Evolutionary conservation across 2,113 vertebrate genomes (phyloP), one percentile per base, ranked within the genome.

Genomic region (Ammospiza caudacuta): DNA sequence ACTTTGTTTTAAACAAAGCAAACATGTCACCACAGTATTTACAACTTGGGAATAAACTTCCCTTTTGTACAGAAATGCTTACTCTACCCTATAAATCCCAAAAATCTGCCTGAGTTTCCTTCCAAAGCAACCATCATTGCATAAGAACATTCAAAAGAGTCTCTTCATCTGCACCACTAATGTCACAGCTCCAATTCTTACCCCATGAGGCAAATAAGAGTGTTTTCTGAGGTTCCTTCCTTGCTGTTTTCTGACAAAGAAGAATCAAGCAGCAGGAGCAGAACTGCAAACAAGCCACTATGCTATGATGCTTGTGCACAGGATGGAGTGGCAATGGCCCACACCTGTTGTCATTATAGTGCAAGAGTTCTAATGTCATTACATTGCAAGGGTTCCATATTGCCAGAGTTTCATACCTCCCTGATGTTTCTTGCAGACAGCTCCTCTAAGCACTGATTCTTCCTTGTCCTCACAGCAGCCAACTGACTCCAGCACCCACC

Each of bases 131-230:
- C 11, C 47, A 35, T 9, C 27, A 29, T 1, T 22, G 29, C 35
- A 24, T 4, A 22, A 3, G 39, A 87, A 75, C 12, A 47, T 22
- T 27, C 16, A 51, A 33, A 85, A 43, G 13, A 29, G 15, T 27
- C 49, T 83, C 67, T 41, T 54, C 25, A 82, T 25, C 57, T 27
- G 25, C 39, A 63, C 5, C 8, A 29, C 39, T 63, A 21, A 7
- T 2, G 3, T 15, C 76, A 64, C 5, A 5, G 15, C 22, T 83
- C 35, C 46, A 23, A 9, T 24, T 37, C 54, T 57, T 37, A 31
- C 46, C 3, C 74, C 29, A 47, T 44, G 17, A 61, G 10, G 35
- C 5, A 76, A 39, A 63, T 0, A 0, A 0, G 6, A 52, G 21
- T 1, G 2, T 0, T 29, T 90, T 74, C 24, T 70, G 47, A 83